These are phyloP conservation scores for Nannospalax galili DNA, from an alignment of 2,113 vertebrate species.

Conservation along the genomic window DNA sequence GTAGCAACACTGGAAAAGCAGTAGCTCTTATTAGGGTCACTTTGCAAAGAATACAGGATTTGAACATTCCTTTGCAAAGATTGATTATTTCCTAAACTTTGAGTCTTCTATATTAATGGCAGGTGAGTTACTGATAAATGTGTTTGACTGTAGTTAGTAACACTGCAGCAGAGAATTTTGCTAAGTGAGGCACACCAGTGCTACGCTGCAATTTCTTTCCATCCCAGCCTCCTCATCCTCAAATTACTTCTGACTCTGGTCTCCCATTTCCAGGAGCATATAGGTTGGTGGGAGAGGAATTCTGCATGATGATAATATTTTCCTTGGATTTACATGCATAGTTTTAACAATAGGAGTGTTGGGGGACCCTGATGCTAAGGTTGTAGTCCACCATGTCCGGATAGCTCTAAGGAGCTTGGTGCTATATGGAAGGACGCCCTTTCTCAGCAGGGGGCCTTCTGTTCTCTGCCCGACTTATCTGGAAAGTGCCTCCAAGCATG, in stretches of 20 bases:
- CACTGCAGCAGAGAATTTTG: not conserved
- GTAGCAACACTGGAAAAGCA: not conserved
- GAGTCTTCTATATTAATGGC: not conserved
- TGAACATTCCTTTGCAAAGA: not conserved
- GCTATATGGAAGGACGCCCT: too few species aligned
- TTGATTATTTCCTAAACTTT: slow-evolving; percentile 1
- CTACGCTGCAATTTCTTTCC: not conserved
- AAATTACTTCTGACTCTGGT: not conserved
- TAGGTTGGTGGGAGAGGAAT: not conserved
- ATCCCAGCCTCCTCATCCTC: not conserved
- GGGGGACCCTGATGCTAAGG: too few species aligned
- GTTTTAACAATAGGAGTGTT: slow-evolving; percentile 15
- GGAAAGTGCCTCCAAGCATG: too few species aligned
- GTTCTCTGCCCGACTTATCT: too few species aligned
- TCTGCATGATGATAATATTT: not conserved
- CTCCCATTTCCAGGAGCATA: not conserved
- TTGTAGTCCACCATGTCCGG: too few species aligned
- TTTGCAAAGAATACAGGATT: not conserved
- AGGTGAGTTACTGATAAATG: slow-evolving; percentile 19
- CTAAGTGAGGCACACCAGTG: not conserved
- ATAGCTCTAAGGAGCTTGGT: too few species aligned
- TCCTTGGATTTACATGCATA: not conserved
- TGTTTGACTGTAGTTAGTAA: slow-evolving; percentile 6
- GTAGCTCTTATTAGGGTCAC: not conserved
- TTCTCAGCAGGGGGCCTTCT: too few species aligned